Percentiles rank a stretch among this genome's conserved stretches.
Evolutionary conservation across 2,113 vertebrate genomes (phyloP).

Genomic region (Lophochroa leadbeateri): DNA sequence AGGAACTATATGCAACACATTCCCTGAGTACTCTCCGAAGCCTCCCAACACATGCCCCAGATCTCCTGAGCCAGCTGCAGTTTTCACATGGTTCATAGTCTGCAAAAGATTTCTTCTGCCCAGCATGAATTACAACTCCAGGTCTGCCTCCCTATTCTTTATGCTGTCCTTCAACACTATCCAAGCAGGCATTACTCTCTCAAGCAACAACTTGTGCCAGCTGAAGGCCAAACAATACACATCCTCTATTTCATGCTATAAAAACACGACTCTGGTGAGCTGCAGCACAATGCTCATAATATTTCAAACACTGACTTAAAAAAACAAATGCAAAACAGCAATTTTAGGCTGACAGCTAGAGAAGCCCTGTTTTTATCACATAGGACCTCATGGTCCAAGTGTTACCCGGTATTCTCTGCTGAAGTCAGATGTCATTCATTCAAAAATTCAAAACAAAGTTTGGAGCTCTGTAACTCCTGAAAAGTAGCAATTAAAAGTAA

Average conservation of each 20-base stretch:
- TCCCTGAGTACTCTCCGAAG: neutral
- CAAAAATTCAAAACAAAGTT: neutral
- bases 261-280: neutral
- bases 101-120: neutral
- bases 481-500: neutral
- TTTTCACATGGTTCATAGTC: neutral
- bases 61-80: neutral
- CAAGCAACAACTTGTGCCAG: neutral
- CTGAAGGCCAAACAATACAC: neutral
- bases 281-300: neutral
- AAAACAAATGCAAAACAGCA: neutral
- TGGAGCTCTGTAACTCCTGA: neutral
- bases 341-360: neutral
- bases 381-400: neutral
- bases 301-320: neutral
- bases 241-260: neutral
- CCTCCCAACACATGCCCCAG: neutral
- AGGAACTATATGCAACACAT: neutral
- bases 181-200: neutral
- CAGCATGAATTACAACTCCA: neutral
- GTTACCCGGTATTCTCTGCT: neutral
- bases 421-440: neutral
- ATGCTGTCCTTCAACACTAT: neutral
- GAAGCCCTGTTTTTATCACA: neutral
- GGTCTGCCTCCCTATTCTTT: neutral